Base-by-base conservation (phyloP, 2,113 vertebrate species). In the Gymnocephalus cernua region DNA sequence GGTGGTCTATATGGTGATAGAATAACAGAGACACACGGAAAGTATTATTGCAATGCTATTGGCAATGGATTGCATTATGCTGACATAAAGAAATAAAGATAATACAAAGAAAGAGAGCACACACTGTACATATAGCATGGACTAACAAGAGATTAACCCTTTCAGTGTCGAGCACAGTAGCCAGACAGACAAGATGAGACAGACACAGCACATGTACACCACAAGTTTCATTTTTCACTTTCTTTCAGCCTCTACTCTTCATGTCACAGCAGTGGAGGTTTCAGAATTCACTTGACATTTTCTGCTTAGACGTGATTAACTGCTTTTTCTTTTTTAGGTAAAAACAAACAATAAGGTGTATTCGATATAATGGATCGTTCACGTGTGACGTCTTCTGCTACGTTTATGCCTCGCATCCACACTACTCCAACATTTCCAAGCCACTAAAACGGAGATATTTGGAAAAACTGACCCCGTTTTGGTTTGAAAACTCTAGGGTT, bases 161-260 rank as follows among this genome's bases (percentile, higher is more conserved):
- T 92, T 90, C 63, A 29, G 54, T 64, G 32, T 77, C 14, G 47
- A 72, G 53, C 35, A 25, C 54, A 66, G 79, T 32, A 47, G 44
- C 63, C 80, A 84, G 84, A 87, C 84, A 74, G 25, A 12, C 50
- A 67, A n/a, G 73, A 25, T 5, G 61, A 86, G 69, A 77, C 62
- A 71, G 53, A 74, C n/a, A 29, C 38, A 51, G 48, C 29, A 68
- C 18, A 57, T 0, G 50, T 79, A 69, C 51, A 79, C 86, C 62
- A 18, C 51, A 54, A 76, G 90, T 93, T 93, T 93, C 90, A 89
- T 84, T 77, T 93, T 89, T 93, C 92, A 88, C 90, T 92, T 92
- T 92, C 87, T 69, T 41, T 41, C 38, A 11, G 38, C 9, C 27
- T n/a, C 58, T 16, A 53, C 15, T 79, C 74, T 73, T 56, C 27